phyloP scores from a whole-genome alignment of 2,888 invertebrate species.

The Amphipoea lucens region DNA sequence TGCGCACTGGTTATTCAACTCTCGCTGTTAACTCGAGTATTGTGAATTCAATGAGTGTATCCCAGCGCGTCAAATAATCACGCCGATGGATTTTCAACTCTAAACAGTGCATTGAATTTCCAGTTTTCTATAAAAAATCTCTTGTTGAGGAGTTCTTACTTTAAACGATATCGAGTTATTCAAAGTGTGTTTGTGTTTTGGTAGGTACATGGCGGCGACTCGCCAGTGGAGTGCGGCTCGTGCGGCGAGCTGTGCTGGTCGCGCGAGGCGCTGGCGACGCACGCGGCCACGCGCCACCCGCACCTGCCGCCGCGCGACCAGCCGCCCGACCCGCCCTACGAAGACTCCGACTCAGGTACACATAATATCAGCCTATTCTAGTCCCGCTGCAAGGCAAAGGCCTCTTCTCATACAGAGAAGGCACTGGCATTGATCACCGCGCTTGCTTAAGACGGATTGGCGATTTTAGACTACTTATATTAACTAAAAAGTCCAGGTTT shows the following conservation, averaged over 20 bases:
- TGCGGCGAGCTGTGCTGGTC: conserved; percentile 96
- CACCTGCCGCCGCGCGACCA: conserved; percentile 74
- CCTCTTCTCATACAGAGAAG: neutral
- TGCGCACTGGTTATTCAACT: neutral
- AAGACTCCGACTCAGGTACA: conserved; percentile 81
- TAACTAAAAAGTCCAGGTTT: neutral
- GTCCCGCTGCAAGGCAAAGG: neutral
- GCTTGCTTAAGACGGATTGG: neutral
- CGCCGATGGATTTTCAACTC: neutral
- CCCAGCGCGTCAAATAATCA: neutral
- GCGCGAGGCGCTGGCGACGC: conserved; percentile 84
- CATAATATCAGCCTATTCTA: neutral
- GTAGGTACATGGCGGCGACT: conserved; percentile 94
- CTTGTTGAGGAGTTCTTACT: neutral
- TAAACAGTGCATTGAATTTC: neutral
- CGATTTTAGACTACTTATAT: neutral
- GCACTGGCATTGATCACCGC: neutral
- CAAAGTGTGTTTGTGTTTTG: neutral
- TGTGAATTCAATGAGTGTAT: neutral
- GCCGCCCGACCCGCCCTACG: conserved; percentile 66
- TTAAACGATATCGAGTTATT: neutral
- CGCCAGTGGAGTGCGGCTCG: conserved; percentile 94
- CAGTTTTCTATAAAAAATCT: neutral
- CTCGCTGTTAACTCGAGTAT: too few relatives aligned
- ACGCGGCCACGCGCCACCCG: conserved; percentile 82